Evolutionary conservation across 1,140 invertebrate genomes (phyloP).

Genomic region (Papilio dardanus): DNA sequence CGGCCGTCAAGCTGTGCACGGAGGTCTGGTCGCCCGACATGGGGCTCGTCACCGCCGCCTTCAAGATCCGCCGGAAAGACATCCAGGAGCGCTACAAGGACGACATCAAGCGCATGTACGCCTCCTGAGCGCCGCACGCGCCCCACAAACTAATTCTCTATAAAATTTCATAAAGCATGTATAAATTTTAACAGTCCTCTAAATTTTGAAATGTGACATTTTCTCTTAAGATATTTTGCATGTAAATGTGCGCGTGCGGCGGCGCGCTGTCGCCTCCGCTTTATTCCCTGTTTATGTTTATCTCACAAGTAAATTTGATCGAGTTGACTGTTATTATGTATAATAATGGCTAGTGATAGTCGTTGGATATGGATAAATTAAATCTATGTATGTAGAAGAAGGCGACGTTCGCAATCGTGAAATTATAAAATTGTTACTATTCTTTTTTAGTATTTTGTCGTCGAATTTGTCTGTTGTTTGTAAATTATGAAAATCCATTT

Average conservation of each 20-base stretch:
- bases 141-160: neutral
- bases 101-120: constrained; percentile 96
- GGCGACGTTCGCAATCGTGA: neutral
- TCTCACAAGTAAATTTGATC: constrained; percentile 6
- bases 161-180: neutral
- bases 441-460: neutral
- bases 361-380: neutral
- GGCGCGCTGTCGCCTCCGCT: neutral
- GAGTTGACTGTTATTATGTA: neutral
- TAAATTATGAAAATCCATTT: constrained; percentile 23
- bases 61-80: constrained; percentile 97
- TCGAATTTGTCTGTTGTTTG: constrained; percentile 12
- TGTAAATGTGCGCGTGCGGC: neutral
- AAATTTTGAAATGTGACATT: neutral
- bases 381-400: neutral
- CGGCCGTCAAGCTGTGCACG: constrained; percentile 92
- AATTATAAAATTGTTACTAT: neutral
- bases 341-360: neutral
- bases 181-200: neutral
- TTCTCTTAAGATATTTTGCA: neutral
- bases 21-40: constrained; percentile 98
- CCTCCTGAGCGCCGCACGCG: constrained; percentile 86
- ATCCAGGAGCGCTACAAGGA: constrained; percentile 96
- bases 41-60: constrained; percentile 98
- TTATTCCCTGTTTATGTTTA: constrained; percentile 11